phyloP scores from a whole-genome alignment of 2,888 invertebrate genomes.

The Epistrophella euchroma region DNA sequence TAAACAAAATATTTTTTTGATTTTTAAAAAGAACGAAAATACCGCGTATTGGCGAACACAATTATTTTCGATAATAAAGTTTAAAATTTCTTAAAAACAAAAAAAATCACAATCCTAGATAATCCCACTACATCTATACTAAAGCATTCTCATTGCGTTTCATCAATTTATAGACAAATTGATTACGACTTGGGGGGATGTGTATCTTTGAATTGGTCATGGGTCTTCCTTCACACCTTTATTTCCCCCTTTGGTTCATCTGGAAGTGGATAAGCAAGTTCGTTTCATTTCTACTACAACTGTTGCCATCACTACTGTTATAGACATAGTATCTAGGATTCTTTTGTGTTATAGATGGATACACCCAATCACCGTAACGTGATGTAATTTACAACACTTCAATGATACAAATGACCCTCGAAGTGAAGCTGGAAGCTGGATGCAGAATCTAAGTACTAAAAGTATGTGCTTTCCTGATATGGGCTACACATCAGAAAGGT shows the following conservation, averaged over 20 bases:
- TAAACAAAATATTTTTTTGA: too few species aligned
- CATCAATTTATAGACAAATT: constrained; percentile 4
- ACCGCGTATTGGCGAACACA: neutral
- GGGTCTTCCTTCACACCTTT: neutral
- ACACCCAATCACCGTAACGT: constrained; percentile 75
- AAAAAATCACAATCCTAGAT: neutral
- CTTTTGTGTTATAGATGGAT: constrained; percentile 72
- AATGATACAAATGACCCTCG: constrained; percentile 71
- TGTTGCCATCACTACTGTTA: constrained; percentile 4
- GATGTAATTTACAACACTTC: constrained; percentile 73
- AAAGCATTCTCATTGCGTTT: neutral
- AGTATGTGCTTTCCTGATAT: constrained; percentile 54
- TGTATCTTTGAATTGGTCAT: constrained; percentile 18
- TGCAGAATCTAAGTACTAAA: constrained; percentile 26
- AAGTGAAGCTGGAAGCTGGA: constrained; percentile 37
- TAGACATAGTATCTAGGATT: constrained; percentile 5
- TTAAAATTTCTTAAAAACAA: neutral
- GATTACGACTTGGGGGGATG: neutral
- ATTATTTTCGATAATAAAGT: neutral
- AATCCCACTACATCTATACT: neutral
- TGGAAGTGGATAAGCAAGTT: constrained; percentile 5
- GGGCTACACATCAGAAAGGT: neutral
- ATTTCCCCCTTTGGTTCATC: neutral
- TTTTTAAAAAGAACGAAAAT: too few species aligned
- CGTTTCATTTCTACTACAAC: neutral